phyloP scores from a whole-genome alignment of 1,140 invertebrate species.

The Drosophila albomicans region DNA sequence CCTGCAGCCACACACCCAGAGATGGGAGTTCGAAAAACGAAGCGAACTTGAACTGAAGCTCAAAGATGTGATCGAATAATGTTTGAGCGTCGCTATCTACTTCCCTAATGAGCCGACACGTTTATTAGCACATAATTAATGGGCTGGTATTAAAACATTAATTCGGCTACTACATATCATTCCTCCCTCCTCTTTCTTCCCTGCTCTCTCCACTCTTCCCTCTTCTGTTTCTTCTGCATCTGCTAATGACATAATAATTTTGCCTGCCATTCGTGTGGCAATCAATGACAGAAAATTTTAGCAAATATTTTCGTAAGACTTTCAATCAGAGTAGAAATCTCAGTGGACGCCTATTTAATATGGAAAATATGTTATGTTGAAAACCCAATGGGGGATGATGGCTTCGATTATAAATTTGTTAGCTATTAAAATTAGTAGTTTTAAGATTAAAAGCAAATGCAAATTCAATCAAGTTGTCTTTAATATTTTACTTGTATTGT shows the following conservation, averaged over 20 bases:
- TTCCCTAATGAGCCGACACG: conserved; percentile 55
- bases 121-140: conserved; percentile 56
- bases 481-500: too few relatives aligned
- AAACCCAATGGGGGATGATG: neutral
- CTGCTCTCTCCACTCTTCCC: neutral
- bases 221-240: neutral
- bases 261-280: conserved; percentile 40
- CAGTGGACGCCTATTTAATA: neutral
- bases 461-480: too few relatives aligned
- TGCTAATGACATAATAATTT: conserved; percentile 59
- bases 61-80: too few relatives aligned
- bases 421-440: too few relatives aligned
- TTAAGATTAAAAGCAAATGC: too few relatives aligned
- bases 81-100: conserved; percentile 29
- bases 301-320: conserved; percentile 47
- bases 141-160: conserved; percentile 35
- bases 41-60: neutral
- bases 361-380: neutral
- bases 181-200: neutral
- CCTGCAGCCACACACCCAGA: conserved; percentile 38
- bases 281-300: conserved; percentile 59
- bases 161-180: conserved; percentile 22
- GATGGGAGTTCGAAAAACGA: neutral
- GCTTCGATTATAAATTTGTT: too few relatives aligned
- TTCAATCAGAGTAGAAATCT: conserved; percentile 26